Percentiles rank a stretch among this genome's conserved stretches.
Conservation (phyloP, 53 echinoderm and acorn worm species). For the Crossaster papposus region DNA sequence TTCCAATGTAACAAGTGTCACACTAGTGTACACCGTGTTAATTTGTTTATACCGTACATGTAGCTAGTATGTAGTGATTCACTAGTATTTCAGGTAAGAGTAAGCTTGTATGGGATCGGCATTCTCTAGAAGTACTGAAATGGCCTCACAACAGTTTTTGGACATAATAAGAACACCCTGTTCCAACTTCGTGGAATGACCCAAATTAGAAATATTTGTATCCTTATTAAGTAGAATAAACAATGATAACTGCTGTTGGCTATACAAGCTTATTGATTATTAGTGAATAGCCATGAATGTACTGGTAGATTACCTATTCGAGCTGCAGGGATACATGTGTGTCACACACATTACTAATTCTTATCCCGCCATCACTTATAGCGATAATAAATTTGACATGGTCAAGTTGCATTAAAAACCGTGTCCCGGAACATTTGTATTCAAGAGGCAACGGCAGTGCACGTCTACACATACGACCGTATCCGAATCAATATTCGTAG, state of each 20-base stretch:
- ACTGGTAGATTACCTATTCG: conserved; percentile 36
- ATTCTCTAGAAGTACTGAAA: too few relatives aligned
- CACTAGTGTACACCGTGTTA: too few relatives aligned
- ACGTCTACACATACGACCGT: conserved; percentile 27
- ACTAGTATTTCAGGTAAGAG: too few relatives aligned
- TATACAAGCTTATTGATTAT: conserved; percentile 23
- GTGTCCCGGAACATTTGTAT: conserved; percentile 36
- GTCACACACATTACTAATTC: conserved; percentile 28
- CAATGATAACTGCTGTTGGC: conserved; percentile 6
- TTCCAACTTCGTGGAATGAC: too few relatives aligned
- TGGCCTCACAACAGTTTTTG: too few relatives aligned
- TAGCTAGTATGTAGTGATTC: too few relatives aligned
- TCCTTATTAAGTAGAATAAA: conserved; percentile 6
- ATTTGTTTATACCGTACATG: too few relatives aligned
- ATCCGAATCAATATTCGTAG: conserved; percentile 49
- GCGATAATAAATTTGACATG: conserved; percentile 57
- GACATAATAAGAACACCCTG: too few relatives aligned
- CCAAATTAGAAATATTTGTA: background rate
- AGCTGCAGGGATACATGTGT: conserved; percentile 25
- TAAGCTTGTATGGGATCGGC: too few relatives aligned
- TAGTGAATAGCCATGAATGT: background rate
- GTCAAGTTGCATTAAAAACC: conserved; percentile 52
- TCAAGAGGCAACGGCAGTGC: background rate
- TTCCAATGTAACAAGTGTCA: too few relatives aligned
- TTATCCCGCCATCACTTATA: conserved; percentile 36